phyloP scores from a whole-genome alignment of 2,113 vertebrate species.

The Ascaphus truei region DNA sequence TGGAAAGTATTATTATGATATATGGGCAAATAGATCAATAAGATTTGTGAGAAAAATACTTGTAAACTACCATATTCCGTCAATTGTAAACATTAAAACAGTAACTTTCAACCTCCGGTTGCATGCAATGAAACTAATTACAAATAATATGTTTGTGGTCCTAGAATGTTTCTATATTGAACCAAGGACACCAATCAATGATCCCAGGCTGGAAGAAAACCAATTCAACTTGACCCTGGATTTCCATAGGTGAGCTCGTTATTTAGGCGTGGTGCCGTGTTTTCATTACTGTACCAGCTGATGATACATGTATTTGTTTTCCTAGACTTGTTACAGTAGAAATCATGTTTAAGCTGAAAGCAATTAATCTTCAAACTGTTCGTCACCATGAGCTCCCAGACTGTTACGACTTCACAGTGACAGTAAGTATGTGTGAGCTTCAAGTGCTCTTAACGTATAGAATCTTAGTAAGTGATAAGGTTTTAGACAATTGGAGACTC shows the following conservation, averaged over 20 bases:
- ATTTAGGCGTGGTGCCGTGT: neutral
- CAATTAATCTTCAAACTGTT: constrained; percentile 91
- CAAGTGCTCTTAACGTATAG: too few species aligned
- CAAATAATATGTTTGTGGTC: constrained; percentile 39
- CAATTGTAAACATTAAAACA: too few species aligned
- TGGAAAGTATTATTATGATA: too few species aligned
- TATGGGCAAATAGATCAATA: too few species aligned
- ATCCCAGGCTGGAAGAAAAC: constrained; percentile 43
- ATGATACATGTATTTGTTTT: constrained; percentile 13
- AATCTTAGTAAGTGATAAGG: too few species aligned
- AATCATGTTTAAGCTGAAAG: constrained; percentile 82
- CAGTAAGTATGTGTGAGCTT: constrained; percentile 54
- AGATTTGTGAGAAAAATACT: too few species aligned
- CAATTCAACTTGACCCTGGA: constrained; percentile 78
- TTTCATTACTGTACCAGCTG: neutral
- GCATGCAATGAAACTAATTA: too few species aligned
- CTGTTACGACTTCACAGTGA: constrained; percentile 84
- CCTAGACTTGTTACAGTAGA: constrained; percentile 79
- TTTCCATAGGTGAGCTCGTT: constrained; percentile 79
- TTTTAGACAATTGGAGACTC: too few species aligned
- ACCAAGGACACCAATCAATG: constrained; percentile 48
- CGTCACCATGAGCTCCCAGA: constrained; percentile 88
- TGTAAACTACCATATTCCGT: too few species aligned
- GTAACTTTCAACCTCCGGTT: too few species aligned
- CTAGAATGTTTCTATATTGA: constrained; percentile 82